Evolutionary conservation across 2,888 invertebrate genomes (phyloP), one percentile per base, ranked within the genome.

Genomic region (Electrophaes corylata): DNA sequence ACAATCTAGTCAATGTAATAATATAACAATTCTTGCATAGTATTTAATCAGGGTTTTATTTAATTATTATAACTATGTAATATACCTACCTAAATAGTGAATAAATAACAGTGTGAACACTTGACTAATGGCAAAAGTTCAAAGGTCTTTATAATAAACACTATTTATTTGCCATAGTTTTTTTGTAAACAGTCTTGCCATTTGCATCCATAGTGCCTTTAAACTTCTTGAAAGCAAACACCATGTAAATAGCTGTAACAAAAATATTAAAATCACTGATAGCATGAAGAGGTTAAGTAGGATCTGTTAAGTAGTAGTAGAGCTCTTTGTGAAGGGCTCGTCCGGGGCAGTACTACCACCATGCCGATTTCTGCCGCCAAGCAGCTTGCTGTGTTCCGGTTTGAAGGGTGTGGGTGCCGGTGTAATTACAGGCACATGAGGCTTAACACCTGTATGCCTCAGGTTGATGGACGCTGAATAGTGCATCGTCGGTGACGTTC

Each of bases 201-300:
- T 94, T 92, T 4, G 88, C 75, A 71, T 94, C 94, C 94, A 93
- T 94, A 16, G 92, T 91, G 61, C 92, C 92, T 79, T 94, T 95
- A 69, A 93, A 93, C 84, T 97, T 98, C 86, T 94, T 94, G 79
- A 98, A 98, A 47, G 94, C 96, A 92, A 97, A 97, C 6, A 95
- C 95, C 77, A 95, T 92, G 81, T 98, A 98, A 33, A 98, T 83
- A 50, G 96, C 96, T 96, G 86, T 67, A 94, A 94, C 66, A 77
- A 58, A 73, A 54, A 58, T 58, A 51, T 31, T 39, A 49, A 54
- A 8, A 1, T n/a, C n/a, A 18, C 29, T n/a, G n/a, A n/a, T 37
- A 26, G 3, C 6, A 35, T 35, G 14, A n/a, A 35, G 14, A 35
- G 8, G n/a, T n/a, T n/a, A 31, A 10, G n/a, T n/a, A n/a, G n/a